Base-by-base conservation (phyloP, 2,888 invertebrate species). In the Acronicta alni region DNA sequence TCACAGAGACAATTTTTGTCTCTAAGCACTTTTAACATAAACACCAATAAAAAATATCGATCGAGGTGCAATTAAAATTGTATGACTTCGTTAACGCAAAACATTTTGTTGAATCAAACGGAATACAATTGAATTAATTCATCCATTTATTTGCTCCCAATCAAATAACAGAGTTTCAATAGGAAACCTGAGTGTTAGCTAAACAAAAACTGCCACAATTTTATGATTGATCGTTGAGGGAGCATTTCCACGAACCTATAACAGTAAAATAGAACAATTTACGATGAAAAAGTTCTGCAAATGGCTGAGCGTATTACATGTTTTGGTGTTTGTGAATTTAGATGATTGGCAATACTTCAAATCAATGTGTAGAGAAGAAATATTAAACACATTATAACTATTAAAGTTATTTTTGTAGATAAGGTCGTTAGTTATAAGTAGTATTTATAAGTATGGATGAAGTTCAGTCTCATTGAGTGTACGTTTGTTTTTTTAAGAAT, bases 241-340 rank as follows among this genome's bases (percentile, higher is more conserved):
- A 73, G 72, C 69, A 63, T 76, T 83, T 74, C 57, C 57, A 53
- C 59, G 54, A 64, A 53, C 58, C 73, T 74, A 83, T 84, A 84
- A 72, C 80, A 80, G 64, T 81, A 82, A 82, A 84, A 79, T 74
- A 79, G 55, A 66, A 68, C 72, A 79, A 83, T 84, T 82, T 83
- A 83, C 61, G 76, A 68, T 56, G 72, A 51, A 58, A 72, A 78
- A 77, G 60, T 81, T 72, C 35, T 18, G 23, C 53, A 56, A 69
- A 62, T 57, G 54, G 66, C 52, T 55, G 58, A 53, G 77, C 62
- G 64, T 79, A 81, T 76, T 75, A 73, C 71, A 67, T 75, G 75
- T 81, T 80, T 73, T 65, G 65, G 67, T 58, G 60, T 72, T 57
- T 64, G 69, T 57, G 62, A 77, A 74, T 83, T 75, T 70, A 70